Conservation (phyloP, 2,888 invertebrate species). For the Blastobasis adustella region DNA sequence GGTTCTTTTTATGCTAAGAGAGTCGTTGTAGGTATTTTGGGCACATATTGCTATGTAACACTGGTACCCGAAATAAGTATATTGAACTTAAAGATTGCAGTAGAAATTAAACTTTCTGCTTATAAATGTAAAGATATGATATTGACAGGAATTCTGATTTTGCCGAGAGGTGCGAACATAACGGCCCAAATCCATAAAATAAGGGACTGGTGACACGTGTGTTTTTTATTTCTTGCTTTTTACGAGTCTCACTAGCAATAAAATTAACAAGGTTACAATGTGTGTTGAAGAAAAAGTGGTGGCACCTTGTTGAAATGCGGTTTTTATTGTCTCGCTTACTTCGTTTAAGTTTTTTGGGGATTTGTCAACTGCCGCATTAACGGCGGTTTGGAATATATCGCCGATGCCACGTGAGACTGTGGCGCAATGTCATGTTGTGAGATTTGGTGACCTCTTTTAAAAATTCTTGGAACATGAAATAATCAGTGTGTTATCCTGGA, state of each 20-base stretch:
- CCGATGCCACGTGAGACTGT: no score
- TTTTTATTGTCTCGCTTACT: not conserved
- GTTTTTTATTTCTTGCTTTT: conserved; percentile 6
- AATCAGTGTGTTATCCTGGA: no score
- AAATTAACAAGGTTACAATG: conserved; percentile 10
- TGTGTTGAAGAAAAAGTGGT: conserved; percentile 1
- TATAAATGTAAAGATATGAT: not conserved
- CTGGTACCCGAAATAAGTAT: no score
- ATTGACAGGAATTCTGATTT: not conserved
- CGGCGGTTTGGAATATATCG: no score
- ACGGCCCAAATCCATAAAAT: conserved; percentile 2
- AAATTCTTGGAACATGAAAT: no score
- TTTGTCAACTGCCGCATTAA: not conserved
- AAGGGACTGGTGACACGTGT: conserved; percentile 3
- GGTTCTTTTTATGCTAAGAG: conserved; percentile 7
- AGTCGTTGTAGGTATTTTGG: not conserved
- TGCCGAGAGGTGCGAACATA: not conserved
- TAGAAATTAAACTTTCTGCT: not conserved
- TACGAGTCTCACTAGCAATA: conserved; percentile 6
- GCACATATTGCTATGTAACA: not conserved
- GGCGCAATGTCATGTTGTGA: no score
- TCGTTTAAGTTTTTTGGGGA: not conserved
- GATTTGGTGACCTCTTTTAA: no score
- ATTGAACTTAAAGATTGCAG: not conserved
- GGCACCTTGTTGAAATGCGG: conserved; percentile 1